Evolutionary conservation across 2,797 vertebrate species (phyloP).

Genomic region (Artibeus jamaicensis): DNA sequence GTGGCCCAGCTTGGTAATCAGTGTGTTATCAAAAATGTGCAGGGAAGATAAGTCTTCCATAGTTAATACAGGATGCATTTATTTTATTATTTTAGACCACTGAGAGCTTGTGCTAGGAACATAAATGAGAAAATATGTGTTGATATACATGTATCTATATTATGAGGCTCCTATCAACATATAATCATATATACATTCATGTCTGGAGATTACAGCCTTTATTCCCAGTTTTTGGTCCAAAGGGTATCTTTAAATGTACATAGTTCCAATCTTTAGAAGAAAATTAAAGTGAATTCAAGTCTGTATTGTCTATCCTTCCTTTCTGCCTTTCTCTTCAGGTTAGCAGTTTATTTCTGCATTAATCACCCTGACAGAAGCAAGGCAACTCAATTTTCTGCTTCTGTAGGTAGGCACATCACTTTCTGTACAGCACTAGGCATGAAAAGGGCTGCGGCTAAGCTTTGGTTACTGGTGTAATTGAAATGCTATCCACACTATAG

Average conservation of each 20-base stretch:
- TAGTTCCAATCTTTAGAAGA: conserved; percentile 83
- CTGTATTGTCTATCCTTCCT: conserved; percentile 86
- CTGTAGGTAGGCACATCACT: conserved; percentile 97
- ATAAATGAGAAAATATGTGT: conserved; percentile 62
- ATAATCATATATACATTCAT: conserved; percentile 58
- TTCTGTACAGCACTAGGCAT: conserved; percentile 95
- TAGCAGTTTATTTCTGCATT: conserved; percentile 98
- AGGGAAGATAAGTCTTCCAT: not conserved
- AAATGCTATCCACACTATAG: conserved; percentile 99
- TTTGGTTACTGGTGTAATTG: conserved; percentile 99
- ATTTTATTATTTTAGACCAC: conserved; percentile 29
- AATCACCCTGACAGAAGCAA: conserved; percentile 99
- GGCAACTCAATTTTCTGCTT: conserved; percentile 99
- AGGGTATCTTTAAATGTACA: conserved; percentile 84
- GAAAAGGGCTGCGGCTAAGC: conserved; percentile 98
- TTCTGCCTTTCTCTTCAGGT: conserved; percentile 90
- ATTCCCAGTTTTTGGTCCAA: conserved; percentile 77
- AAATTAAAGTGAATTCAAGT: conserved; percentile 87
- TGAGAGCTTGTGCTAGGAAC: conserved; percentile 2
- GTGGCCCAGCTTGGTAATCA: not conserved
- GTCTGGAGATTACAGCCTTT: conserved; percentile 75
- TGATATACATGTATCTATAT: conserved; percentile 68
- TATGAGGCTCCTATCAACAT: conserved; percentile 53
- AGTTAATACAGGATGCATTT: not conserved
- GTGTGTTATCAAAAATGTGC: not conserved